These are phyloP conservation scores for Accipiter virgatus DNA, from an alignment of 2,113 vertebrate genomes.

Conservation along the genomic window DNA sequence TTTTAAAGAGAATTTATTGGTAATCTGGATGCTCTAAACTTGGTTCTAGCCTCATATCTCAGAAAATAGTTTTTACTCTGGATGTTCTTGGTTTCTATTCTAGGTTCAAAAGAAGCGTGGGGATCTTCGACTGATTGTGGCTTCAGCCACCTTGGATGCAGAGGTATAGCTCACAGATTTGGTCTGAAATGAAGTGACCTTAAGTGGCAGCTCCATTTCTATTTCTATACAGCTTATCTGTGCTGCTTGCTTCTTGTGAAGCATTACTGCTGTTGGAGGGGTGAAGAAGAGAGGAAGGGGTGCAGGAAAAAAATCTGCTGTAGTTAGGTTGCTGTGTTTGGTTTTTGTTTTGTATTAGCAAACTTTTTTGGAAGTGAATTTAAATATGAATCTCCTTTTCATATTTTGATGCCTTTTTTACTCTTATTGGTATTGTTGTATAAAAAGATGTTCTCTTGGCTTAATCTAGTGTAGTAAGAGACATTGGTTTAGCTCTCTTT, in stretches of 20 bases:
- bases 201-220: background rate
- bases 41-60: background rate
- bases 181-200: background rate
- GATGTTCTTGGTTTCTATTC: background rate
- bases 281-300: background rate
- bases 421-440: background rate
- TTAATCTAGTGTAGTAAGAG: background rate
- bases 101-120: conserved; percentile 96
- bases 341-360: background rate
- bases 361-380: background rate
- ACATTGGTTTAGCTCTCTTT: background rate
- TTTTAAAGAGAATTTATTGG: background rate
- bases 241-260: background rate
- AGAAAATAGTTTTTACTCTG: background rate
- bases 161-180: conserved; percentile 77
- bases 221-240: background rate
- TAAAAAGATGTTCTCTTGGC: background rate
- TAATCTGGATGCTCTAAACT: background rate
- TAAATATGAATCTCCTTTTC: background rate
- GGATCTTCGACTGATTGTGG: conserved; percentile 92
- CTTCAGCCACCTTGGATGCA: conserved; percentile 97
- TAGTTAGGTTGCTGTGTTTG: background rate
- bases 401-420: background rate
- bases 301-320: background rate
- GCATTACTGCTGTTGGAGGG: background rate